Evolutionary conservation across 2,113 vertebrate genomes (phyloP), one percentile per base, ranked within the genome.

Genomic region (Gracilinanus agilis): DNA sequence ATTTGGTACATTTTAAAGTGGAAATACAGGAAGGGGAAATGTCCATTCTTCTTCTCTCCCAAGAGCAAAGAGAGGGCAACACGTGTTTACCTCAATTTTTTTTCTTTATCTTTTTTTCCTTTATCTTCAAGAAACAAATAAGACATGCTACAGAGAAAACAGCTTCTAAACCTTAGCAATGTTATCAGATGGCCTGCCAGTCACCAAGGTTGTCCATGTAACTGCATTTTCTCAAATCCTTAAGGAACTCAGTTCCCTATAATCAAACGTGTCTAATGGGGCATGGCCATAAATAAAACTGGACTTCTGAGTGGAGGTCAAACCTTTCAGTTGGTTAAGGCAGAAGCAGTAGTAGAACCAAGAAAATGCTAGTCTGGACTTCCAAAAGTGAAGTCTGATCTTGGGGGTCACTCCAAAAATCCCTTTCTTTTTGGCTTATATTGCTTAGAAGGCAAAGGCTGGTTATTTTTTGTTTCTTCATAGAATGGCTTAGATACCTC

Each of bases 161-260:
- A 95, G 24, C 23, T 55, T 96, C 96, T 96, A 54, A 67, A 56
- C 55, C 40, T 7, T 9, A 90, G 90, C 34, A 93, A 91, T 83
- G 21, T 54, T 92, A 55, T 96, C 58, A 89, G 49, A 53, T 96
- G 89, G 25, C n/a, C 19, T 93, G 34, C 55, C 40, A 93, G 53
- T 89, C 89, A 94, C 34, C 61, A 92, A 94, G 94, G 88, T n/a
- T 94, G 23, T 25, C 12, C 54, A 44, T 10, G 23, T 95, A 83
- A 88, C 94, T 94, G 89, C 24, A 67, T 97, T 94, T 89, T 88
- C 88, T 54, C n/a, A 40, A 95, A 91, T 94, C 19, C 88, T 90
- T n/a, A 19, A 54, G 13, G 44, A 93, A 53, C 2, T 54, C 40
- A 16, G 16, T 90, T 89, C 94, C 75, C 92, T 55, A 53, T 55